Percentiles rank a stretch among this genome's conserved stretches.
Evolutionary conservation across 2,113 vertebrate genomes (phyloP).

Genomic region (Laterallus jamaicensis): DNA sequence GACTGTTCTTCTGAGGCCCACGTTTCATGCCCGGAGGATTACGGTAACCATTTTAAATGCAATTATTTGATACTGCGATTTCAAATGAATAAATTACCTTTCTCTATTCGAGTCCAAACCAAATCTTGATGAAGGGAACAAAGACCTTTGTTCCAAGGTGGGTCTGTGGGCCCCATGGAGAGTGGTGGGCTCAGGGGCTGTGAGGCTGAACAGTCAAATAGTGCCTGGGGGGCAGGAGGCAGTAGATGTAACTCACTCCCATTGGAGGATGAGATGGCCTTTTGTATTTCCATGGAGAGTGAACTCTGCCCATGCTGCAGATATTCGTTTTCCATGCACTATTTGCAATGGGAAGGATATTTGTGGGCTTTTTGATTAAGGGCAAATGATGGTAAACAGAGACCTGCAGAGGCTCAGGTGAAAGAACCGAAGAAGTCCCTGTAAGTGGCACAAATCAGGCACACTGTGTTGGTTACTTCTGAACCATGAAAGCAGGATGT

Average conservation of each 20-base stretch:
- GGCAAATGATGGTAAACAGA: neutral
- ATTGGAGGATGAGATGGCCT: neutral
- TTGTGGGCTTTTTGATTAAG: neutral
- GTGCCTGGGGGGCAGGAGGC: neutral
- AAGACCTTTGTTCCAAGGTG: neutral
- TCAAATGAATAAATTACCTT: conserved; percentile 31
- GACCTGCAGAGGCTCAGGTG: neutral
- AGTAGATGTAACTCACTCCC: neutral
- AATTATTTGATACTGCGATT: neutral
- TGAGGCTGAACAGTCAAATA: neutral
- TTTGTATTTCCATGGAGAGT: neutral
- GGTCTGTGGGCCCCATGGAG: neutral
- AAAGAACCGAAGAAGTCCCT: neutral
- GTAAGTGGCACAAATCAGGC: rapidly evolving
- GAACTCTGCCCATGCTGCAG: neutral
- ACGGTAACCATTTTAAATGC: neutral
- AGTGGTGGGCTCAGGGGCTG: rapidly evolving
- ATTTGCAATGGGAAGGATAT: neutral
- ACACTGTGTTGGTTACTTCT: neutral
- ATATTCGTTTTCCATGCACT: neutral
- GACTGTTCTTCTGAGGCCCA: rapidly evolving
- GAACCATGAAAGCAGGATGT: neutral
- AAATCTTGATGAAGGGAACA: neutral
- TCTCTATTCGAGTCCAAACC: neutral
- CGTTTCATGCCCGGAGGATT: neutral